Conservation (phyloP, 2,888 invertebrate species). For the Lasioglossum calceatum region DNA sequence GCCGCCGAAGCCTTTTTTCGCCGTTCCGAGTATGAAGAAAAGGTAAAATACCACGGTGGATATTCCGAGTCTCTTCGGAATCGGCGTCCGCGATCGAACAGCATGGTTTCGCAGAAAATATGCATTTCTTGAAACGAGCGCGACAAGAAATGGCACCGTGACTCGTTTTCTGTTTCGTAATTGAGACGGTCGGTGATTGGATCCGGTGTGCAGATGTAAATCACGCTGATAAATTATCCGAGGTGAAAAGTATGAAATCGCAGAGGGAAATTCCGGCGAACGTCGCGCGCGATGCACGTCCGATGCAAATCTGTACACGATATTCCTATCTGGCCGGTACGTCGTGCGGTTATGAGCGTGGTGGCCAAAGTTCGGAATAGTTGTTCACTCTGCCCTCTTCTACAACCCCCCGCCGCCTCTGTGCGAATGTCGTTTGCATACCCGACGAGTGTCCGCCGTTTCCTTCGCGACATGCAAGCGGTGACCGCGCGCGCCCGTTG, state of each 20-base stretch:
- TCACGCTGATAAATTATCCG: not conserved
- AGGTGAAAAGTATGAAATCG: constrained; percentile 2
- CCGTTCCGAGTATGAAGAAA: not conserved
- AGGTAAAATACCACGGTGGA: not conserved
- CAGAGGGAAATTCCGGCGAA: not conserved
- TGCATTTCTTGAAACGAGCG: not conserved
- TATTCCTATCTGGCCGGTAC: constrained; percentile 51
- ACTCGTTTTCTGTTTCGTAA: not conserved
- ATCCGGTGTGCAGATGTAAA: not conserved
- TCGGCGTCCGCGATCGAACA: not conserved
- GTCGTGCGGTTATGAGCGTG: constrained; percentile 37
- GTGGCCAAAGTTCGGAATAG: constrained; percentile 47
- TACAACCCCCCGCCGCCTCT: not conserved
- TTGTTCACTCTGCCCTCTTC: constrained; percentile 24
- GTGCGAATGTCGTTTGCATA: constrained; percentile 53
- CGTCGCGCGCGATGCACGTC: constrained; percentile 30
- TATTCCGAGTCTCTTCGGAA: not conserved
- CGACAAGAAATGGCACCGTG: not conserved
- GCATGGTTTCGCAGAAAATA: not conserved
- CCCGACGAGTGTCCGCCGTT: constrained; percentile 33
- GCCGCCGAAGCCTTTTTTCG: not conserved
- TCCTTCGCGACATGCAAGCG: constrained; percentile 36
- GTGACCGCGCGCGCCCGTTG: not conserved
- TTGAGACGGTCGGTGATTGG: not conserved
- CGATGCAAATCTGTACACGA: constrained; percentile 51